A percentile compares a stretch with the other conserved stretches of the same genome.
Evolutionary conservation across 2,113 vertebrate genomes (phyloP).

Genomic region (Lucifuga dentata): DNA sequence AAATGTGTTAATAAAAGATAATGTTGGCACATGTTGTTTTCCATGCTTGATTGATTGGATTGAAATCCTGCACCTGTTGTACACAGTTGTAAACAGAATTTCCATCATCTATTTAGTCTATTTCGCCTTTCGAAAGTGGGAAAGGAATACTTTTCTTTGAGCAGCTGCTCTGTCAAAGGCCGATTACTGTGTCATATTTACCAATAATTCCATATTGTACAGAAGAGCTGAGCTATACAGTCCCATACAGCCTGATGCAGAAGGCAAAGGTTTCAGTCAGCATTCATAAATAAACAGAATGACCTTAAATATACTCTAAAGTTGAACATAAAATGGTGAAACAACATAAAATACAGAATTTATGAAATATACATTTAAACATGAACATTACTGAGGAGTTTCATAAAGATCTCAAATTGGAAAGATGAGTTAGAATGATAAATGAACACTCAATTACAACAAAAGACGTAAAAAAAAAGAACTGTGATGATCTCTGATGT

Average conservation of each 20-base stretch:
- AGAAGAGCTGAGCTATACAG: constrained; percentile 33
- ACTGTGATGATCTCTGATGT: constrained; percentile 30
- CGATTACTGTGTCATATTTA: constrained; percentile 40
- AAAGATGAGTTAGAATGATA: constrained; percentile 49
- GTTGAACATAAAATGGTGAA: constrained; percentile 38
- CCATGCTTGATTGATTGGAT: constrained; percentile 47
- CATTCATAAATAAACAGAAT: constrained; percentile 40
- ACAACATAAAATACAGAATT: constrained; percentile 46
- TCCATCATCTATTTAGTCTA: constrained; percentile 27
- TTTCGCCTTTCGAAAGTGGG: constrained; percentile 20
- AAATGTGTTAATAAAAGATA: constrained; percentile 36
- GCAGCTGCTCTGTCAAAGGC: constrained; percentile 34
- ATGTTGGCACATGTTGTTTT: constrained; percentile 31
- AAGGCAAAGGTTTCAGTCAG: constrained; percentile 45
- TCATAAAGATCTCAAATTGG: constrained; percentile 32
- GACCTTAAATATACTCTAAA: constrained; percentile 48
- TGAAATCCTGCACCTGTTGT: constrained; percentile 49
- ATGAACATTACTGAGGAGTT: constrained; percentile 48
- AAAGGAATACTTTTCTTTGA: constrained; percentile 28
- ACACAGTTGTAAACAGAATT: constrained; percentile 22
- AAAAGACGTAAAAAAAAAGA: constrained; percentile 33
- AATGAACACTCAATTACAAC: constrained; percentile 58
- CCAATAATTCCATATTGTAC: constrained; percentile 31
- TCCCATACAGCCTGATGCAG: constrained; percentile 20
- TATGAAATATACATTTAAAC: constrained; percentile 48